Base-by-base conservation (phyloP, 1,140 invertebrate genomes). In the Coptotermes formosanus region DNA sequence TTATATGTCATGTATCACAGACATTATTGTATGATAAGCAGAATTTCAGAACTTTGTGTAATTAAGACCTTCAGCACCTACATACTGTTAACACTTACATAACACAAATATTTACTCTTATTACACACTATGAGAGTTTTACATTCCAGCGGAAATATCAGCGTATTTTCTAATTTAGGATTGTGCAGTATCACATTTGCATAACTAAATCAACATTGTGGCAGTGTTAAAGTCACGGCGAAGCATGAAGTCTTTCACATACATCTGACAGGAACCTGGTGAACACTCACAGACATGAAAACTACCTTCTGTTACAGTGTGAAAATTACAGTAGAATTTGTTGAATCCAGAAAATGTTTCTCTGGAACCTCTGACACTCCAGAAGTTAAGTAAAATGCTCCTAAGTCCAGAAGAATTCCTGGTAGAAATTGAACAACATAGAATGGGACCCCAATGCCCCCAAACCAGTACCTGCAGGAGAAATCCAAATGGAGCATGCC, bases 1-100 rank as follows among this genome's bases (percentile, higher is more conserved):
- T 75, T 75, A 75, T 75, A 25, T 75, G 64, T 75, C 64, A 75
- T 75, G n/a, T 75, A 75, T 75, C 64, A 75, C 64, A 75, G 64
- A 75, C 25, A 75, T 75, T 75, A 30, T 75, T 75, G 59, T 19
- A 16, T 64, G 59, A 64, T 64, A 64, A 64, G 64, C 64, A 75
- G 64, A 75, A 75, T 75, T 8, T 75, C n/a, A 75, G 19, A 25
- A 75, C 25, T 25, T 30, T 75, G 30, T 30, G 12, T 64, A 16
- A 30, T 1, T 16, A 8, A n/a, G n/a, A 30, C n/a, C 64, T 30
- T 75, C n/a, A 30, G 16, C 6, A 21, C 19, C 52, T 75, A 75
- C 64, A n/a, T 16, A 75, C 14, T n/a, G 25, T 30, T 30, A 75
- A 75, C n/a, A 30, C 64, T 75, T 75, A 75, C 25, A 30, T 30